phyloP scores from a whole-genome alignment of 2,888 invertebrate genomes.

The Chalcis sispes region DNA sequence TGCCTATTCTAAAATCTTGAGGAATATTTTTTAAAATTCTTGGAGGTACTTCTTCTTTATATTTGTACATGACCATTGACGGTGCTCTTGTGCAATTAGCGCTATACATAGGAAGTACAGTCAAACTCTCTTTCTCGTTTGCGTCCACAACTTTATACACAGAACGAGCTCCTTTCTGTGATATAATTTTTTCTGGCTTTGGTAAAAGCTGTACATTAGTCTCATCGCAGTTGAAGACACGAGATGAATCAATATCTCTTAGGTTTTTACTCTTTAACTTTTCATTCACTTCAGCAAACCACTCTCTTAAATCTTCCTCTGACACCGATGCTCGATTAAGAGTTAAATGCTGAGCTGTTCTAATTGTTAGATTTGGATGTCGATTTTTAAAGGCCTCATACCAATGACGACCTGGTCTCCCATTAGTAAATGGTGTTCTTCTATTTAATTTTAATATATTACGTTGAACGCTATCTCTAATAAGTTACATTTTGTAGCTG shows the following conservation, averaged over 20 bases:
- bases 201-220: slow-evolving; percentile 57
- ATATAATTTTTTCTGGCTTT: slow-evolving; percentile 58
- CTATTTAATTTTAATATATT: neutral
- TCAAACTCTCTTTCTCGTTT: slow-evolving; percentile 57
- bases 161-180: slow-evolving; percentile 48
- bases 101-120: slow-evolving; percentile 55
- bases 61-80: slow-evolving; percentile 5
- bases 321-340: slow-evolving; percentile 20
- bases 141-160: slow-evolving; percentile 59
- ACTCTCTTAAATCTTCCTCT: slow-evolving; percentile 31
- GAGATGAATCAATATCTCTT: slow-evolving; percentile 45
- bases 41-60: neutral
- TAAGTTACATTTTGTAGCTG: slow-evolving; percentile 26
- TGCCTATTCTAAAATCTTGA: slow-evolving; percentile 68
- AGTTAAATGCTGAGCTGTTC: slow-evolving; percentile 30
- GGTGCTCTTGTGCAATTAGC: slow-evolving; percentile 28
- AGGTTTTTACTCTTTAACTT: slow-evolving; percentile 8
- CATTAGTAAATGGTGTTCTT: slow-evolving; percentile 4
- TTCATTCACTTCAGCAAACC: slow-evolving; percentile 7
- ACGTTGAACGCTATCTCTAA: slow-evolving; percentile 21
- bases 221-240: slow-evolving; percentile 62
- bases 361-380: neutral
- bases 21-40: slow-evolving; percentile 58
- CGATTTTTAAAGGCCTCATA: slow-evolving; percentile 1
- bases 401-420: slow-evolving; percentile 22